Conservation (phyloP, 2,797 vertebrate genomes). For the Fistularia commersonii region DNA sequence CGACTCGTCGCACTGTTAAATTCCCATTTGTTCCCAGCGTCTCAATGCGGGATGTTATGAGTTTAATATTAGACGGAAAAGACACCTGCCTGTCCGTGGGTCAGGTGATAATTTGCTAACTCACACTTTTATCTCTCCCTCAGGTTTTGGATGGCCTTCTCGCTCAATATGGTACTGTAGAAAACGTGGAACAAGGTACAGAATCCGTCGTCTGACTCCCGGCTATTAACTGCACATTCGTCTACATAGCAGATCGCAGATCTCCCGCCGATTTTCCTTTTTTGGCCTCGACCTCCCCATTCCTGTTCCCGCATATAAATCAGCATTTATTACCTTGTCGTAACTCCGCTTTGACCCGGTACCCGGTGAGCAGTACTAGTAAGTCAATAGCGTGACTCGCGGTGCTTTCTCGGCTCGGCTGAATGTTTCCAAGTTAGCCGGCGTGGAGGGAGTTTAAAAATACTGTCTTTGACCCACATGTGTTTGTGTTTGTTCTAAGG, state of each 20-base stretch:
- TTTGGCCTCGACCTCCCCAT: background rate
- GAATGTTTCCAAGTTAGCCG: background rate
- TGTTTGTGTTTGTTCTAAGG: too few relatives aligned
- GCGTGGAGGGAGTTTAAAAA: background rate
- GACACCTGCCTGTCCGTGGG: too few relatives aligned
- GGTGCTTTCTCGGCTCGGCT: background rate
- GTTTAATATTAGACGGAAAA: too few relatives aligned
- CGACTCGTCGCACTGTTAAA: too few relatives aligned
- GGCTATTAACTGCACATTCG: conserved; percentile 28
- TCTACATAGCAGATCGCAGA: conserved; percentile 29
- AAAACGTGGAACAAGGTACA: conserved; percentile 95
- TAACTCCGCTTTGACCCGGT: conserved; percentile 12
- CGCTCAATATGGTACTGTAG: conserved; percentile 90
- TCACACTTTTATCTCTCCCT: conserved; percentile 35
- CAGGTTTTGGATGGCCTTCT: conserved; percentile 91
- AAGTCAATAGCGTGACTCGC: too few relatives aligned
- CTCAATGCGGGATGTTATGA: too few relatives aligned
- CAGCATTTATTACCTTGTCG: conserved; percentile 8
- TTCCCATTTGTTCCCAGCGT: too few relatives aligned
- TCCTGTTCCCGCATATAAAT: conserved; percentile 50
- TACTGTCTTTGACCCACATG: too few relatives aligned
- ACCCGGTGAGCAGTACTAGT: background rate
- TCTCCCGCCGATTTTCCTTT: conserved; percentile 10
- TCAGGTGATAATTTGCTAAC: conserved; percentile 2
- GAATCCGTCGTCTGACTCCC: conserved; percentile 23